phyloP scores from a whole-genome alignment of 2,113 vertebrate species.

The Calyptommatus sinebrachiatus region DNA sequence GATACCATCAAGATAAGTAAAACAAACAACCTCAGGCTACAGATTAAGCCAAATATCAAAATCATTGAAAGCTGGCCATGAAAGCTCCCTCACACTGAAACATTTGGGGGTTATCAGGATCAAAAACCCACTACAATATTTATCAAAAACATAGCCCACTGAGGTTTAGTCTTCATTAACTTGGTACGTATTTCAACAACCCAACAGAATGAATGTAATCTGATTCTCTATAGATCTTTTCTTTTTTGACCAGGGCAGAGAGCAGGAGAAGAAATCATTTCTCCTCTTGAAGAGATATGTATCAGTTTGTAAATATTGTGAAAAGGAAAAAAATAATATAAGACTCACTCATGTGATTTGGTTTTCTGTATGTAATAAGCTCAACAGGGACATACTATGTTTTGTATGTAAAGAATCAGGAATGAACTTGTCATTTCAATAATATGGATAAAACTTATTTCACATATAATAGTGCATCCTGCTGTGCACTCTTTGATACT shows the following conservation, averaged over 20 bases:
- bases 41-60: conserved; percentile 75
- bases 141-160: conserved; percentile 69
- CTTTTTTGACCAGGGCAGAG: conserved; percentile 60
- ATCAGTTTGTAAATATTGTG: conserved; percentile 76
- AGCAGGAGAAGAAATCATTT: conserved; percentile 41
- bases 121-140: conserved; percentile 70
- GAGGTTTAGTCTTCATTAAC: conserved; percentile 71
- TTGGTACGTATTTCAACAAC: conserved; percentile 73
- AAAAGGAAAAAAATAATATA: conserved; percentile 70
- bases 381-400: conserved; percentile 46
- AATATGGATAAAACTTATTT: conserved; percentile 64
- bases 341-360: conserved; percentile 64
- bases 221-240: conserved; percentile 60
- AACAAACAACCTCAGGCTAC: conserved; percentile 65
- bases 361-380: conserved; percentile 51
- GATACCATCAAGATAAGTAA: conserved; percentile 67
- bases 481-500: conserved; percentile 57
- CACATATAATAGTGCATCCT: conserved; percentile 51
- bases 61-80: conserved; percentile 65
- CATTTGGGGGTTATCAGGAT: conserved; percentile 77
- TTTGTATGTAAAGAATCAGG: conserved; percentile 55
- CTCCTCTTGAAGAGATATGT: conserved; percentile 71
- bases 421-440: conserved; percentile 66
- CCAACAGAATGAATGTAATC: conserved; percentile 64
- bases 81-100: conserved; percentile 74